Base-by-base conservation (phyloP, 2,888 invertebrate species). In the Synergus umbraculus region DNA sequence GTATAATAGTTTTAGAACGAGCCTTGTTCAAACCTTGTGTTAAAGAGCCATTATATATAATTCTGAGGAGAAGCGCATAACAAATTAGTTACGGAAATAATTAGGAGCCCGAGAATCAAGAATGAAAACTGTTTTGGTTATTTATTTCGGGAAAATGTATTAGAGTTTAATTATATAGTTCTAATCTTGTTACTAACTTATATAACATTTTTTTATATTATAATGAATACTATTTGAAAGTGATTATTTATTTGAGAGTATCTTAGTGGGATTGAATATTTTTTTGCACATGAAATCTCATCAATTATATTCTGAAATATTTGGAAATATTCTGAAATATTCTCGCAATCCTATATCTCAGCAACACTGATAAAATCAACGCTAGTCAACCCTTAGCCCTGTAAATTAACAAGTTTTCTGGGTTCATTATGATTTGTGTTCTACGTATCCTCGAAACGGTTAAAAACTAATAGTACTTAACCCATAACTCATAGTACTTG, bases 401-500 rank as follows among this genome's bases (percentile, higher is more conserved):
- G n/a, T 41, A n/a, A 73, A 73, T 73, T 73, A 54, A 41, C 41
- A 54, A 73, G 54, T 73, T 73, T 73, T 54, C n/a, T 73, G 29
- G 15, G 54, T 37, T 73, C 37, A 73, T 73, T 73, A 73, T 73
- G 54, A 73, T 73, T 73, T 73, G 73, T 54, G 73, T 73, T 54
- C 10, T n/a, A 18, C 37, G 54, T 73, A 41, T 54, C 9, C 73
- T 73, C 54, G 73, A 73, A 73, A 73, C 49, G 37, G 73, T 73
- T 73, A 54, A 54, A 73, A 41, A 54, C 73, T 29, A 73, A 73
- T 73, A 73, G 73, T 73, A 73, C 54, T 73, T 73, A 73, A 73
- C 73, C 73, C 73, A 54, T 73, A 73, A 73, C 29, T 73, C 73
- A 73, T 54, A 73, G 54, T 73, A 73, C 73, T 73, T 73, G 37